These are phyloP conservation scores for Willowsia nigromaculata DNA, from an alignment of 2,888 invertebrate species.

Conservation along the genomic window DNA sequence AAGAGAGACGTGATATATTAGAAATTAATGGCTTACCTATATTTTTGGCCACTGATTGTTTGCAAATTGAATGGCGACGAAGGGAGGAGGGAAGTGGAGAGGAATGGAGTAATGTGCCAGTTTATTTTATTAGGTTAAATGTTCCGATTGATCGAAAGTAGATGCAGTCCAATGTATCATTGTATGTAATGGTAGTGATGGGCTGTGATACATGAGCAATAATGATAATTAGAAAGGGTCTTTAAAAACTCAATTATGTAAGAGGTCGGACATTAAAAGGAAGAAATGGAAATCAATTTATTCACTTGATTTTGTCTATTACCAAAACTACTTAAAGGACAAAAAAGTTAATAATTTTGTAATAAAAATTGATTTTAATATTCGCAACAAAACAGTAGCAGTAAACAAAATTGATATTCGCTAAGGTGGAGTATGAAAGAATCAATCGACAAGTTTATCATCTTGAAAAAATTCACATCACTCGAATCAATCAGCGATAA, in stretches of 20 bases:
- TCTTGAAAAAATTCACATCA: neutral
- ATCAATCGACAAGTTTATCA: conserved; percentile 14
- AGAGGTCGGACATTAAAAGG: neutral
- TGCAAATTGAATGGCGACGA: conserved; percentile 12
- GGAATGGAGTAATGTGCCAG: neutral
- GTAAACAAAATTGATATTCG: neutral
- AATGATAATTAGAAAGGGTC: conserved; percentile 12
- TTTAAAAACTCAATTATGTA: conserved; percentile 5
- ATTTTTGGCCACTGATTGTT: conserved; percentile 7
- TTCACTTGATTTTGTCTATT: neutral
- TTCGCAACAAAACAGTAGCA: neutral
- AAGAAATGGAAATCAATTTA: conserved; percentile 9
- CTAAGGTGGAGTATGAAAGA: neutral
- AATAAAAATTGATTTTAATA: conserved; percentile 15
- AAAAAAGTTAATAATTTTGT: conserved; percentile 11
- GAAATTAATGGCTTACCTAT: conserved; percentile 21
- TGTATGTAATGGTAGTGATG: neutral
- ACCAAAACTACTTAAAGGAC: neutral
- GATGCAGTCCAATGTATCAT: neutral
- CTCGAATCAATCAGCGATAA: conserved; percentile 7
- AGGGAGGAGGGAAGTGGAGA: conserved; percentile 35
- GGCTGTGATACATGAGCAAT: neutral
- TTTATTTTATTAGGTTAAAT: conserved; percentile 18
- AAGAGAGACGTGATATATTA: conserved; percentile 30
- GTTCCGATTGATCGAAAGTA: conserved; percentile 8